phyloP scores from a whole-genome alignment of 2,797 vertebrate genomes.

The Rachycentron canadum region DNA sequence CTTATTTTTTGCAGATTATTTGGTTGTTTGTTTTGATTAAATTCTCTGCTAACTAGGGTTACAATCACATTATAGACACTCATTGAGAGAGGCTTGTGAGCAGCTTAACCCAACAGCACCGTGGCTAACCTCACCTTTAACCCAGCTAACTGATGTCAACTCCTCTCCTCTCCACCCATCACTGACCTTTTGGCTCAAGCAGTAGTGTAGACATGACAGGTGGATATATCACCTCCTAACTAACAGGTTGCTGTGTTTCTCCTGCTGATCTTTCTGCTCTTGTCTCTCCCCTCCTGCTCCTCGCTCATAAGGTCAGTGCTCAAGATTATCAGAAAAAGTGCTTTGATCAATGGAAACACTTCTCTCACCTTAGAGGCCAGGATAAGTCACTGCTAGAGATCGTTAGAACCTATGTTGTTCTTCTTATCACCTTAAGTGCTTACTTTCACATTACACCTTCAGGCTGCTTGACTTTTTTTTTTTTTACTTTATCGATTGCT shows the following conservation, averaged over 20 bases:
- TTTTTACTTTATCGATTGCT: no score
- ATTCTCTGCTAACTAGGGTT: not conserved
- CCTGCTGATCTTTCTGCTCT: slow-evolving; percentile 58
- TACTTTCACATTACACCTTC: not conserved
- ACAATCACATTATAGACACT: not conserved
- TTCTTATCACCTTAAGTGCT: slow-evolving; percentile 57
- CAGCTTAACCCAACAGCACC: slow-evolving; percentile 22
- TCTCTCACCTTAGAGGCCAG: not conserved
- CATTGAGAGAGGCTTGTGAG: slow-evolving; percentile 8
- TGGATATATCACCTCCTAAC: slow-evolving; percentile 59
- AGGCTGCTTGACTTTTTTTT: not conserved
- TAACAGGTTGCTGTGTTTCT: slow-evolving; percentile 53
- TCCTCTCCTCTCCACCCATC: slow-evolving; percentile 39
- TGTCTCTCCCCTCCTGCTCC: slow-evolving; percentile 44
- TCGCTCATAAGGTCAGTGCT: slow-evolving; percentile 54
- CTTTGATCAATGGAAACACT: slow-evolving; percentile 32
- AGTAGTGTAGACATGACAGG: slow-evolving; percentile 57
- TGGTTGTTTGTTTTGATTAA: not conserved
- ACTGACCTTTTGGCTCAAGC: slow-evolving; percentile 57
- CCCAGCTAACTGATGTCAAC: slow-evolving; percentile 33
- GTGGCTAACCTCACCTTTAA: slow-evolving; percentile 4
- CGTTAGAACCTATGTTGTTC: not conserved
- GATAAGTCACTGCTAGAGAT: slow-evolving; percentile 19
- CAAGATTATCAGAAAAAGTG: slow-evolving; percentile 44
- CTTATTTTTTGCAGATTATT: not conserved